These are phyloP conservation scores for Leptinotarsa peninsularis DNA, from an alignment of 2,888 invertebrate species.

Conservation along the genomic window DNA sequence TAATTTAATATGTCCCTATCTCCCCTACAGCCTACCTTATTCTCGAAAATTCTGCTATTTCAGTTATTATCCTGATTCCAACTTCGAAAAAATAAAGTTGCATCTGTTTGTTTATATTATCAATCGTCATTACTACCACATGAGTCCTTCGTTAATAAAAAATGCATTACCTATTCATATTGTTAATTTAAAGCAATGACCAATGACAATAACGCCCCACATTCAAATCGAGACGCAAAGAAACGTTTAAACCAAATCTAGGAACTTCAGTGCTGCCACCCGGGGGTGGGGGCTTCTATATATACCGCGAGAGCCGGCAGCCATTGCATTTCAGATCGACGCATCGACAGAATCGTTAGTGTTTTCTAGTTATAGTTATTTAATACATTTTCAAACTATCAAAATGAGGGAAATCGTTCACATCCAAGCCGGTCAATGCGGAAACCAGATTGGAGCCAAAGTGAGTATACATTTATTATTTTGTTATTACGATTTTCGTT, in stretches of 20 bases:
- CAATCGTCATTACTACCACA: neutral
- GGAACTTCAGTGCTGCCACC: conserved; percentile 48
- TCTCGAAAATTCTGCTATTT: neutral
- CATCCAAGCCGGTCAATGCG: conserved; percentile 84
- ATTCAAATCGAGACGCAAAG: conserved; percentile 49
- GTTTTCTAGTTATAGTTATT: conserved; percentile 57
- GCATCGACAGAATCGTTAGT: conserved; percentile 53
- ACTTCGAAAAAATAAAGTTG: neutral
- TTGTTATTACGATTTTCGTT: conserved; percentile 29
- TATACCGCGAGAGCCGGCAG: conserved; percentile 47
- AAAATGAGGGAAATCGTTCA: conserved; percentile 94
- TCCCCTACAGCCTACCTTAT: conserved; percentile 5
- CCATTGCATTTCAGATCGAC: conserved; percentile 58
- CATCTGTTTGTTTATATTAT: neutral
- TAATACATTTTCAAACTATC: conserved; percentile 49
- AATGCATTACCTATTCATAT: conserved; percentile 13
- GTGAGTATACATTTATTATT: conserved; percentile 67
- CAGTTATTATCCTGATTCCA: neutral
- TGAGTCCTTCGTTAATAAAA: conserved; percentile 1
- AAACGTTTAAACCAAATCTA: conserved; percentile 48
- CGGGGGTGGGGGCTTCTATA: conserved; percentile 59
- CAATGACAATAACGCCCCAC: conserved; percentile 49
- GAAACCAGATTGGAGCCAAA: conserved; percentile 91
- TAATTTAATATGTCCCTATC: conserved; percentile 1
- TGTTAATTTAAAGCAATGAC: conserved; percentile 26